Base-by-base conservation (phyloP, 2,888 invertebrate genomes). In the Cantharis rufa region DNA sequence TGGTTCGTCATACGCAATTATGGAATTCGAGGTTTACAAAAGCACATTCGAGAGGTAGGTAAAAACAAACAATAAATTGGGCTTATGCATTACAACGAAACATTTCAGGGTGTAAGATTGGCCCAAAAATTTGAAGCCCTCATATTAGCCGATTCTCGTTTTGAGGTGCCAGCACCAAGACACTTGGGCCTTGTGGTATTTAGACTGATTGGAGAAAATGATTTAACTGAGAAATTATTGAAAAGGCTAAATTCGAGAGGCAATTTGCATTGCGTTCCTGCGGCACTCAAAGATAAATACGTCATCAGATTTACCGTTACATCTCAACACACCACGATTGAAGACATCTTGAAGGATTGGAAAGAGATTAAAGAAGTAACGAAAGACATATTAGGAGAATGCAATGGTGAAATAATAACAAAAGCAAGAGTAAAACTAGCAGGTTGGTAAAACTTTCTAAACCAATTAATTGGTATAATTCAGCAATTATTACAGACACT, bases 1-100 rank as follows among this genome's bases (percentile, higher is more conserved):
- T 99, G 98, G 98, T 98, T 98, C 86, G 98, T 98, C 0, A 91
- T 98, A n/a, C 91, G 98, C 64, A 96, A 95, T 84, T 98, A 93
- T 84, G 98, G 98, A 9, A 92, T 98, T 13, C 92, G 92, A 78
- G 98, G 98, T 0, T 89, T 98, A 0, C 98, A 98, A 86, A 94
- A 94, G 81, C 98, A 98, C 86, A 95, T 99, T 82, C 91, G 98
- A 80, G 95, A 97, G 91, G 96, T 96, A n/a, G n/a, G n/a, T 88
- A 84, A 84, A 82, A 73, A 13, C 7, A 21, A 69, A 70, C 0
- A 69, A 62, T 10, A 18, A n/a, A 48, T 0, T 48, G 1, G 9
- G 1, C n/a, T n/a, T 48, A n/a, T 24, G 62, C 18, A 64, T 72
- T 72, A 62, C 69, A 28, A 32, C 69, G 16, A 62, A 79, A 69